Conservation (phyloP, 1,140 invertebrate species). For the Ctenoplectra terminalis region DNA sequence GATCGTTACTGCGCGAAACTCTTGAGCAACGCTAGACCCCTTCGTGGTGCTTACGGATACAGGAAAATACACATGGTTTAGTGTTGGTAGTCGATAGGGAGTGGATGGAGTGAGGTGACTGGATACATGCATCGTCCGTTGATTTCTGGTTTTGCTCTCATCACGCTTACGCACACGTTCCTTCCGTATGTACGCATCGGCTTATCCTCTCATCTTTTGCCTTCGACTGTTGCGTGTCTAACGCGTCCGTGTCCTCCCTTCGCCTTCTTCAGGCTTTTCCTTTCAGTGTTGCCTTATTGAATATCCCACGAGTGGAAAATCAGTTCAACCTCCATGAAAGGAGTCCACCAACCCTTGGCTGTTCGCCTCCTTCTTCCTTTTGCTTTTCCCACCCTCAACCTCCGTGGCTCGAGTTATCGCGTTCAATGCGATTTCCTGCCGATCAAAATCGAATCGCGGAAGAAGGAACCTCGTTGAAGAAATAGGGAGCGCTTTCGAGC, state of each 20-base stretch:
- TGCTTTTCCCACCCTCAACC: constrained; percentile 41
- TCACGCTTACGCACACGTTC: constrained; percentile 60
- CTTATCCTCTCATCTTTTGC: constrained; percentile 42
- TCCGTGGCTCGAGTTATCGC: constrained; percentile 72
- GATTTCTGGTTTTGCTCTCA: constrained; percentile 69
- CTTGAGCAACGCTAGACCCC: constrained; percentile 67
- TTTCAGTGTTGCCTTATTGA: constrained; percentile 81
- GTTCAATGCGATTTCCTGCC: constrained; percentile 76
- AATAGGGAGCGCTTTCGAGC: constrained; percentile 24
- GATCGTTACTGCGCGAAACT: constrained; percentile 63
- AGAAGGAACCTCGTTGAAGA: constrained; percentile 38
- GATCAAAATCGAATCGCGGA: constrained; percentile 76
- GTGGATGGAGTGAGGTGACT: constrained; percentile 58
- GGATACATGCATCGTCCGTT: no score
- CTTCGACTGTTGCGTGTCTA: constrained; percentile 52
- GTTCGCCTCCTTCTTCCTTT: constrained; percentile 51
- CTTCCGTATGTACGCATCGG: constrained; percentile 61
- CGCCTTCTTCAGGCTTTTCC: constrained; percentile 72
- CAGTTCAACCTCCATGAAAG: constrained; percentile 79
- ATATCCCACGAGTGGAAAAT: constrained; percentile 83
- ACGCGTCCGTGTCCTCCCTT: constrained; percentile 51
- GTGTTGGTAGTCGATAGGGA: constrained; percentile 55
- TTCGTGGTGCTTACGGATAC: constrained; percentile 59
- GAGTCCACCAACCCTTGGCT: constrained; percentile 58
- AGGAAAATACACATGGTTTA: constrained; percentile 44